Conservation (phyloP, 2,888 invertebrate species). For the Ctena decussata region DNA sequence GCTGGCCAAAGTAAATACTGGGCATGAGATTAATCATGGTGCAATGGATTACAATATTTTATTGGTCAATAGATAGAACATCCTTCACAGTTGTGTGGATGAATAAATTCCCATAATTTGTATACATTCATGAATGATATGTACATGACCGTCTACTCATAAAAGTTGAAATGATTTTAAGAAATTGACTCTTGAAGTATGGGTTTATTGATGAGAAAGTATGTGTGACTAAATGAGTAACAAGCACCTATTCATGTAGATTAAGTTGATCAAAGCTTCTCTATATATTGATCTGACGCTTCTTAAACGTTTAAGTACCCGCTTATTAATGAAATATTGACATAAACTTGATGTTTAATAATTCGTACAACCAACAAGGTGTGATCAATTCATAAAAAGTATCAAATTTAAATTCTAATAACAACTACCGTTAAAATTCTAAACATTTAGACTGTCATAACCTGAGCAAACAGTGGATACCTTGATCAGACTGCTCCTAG, state of each 20-base stretch:
- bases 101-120: constrained; percentile 6
- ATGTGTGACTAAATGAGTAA: not conserved
- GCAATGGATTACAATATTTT: too few relatives aligned
- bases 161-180: too few relatives aligned
- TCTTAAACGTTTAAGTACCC: not conserved
- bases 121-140: not conserved
- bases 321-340: not conserved
- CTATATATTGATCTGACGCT: not conserved
- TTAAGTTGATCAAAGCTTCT: not conserved
- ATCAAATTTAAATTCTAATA: not conserved
- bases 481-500: too few relatives aligned
- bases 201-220: not conserved
- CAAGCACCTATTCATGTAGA: not conserved
- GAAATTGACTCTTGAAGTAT: not conserved
- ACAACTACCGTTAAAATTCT: too few relatives aligned
- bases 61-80: too few relatives aligned
- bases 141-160: too few relatives aligned
- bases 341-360: not conserved
- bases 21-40: too few relatives aligned
- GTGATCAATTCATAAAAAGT: not conserved
- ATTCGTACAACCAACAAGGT: not conserved
- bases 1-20: too few relatives aligned
- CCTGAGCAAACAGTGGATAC: too few relatives aligned
- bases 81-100: not conserved
- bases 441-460: too few relatives aligned